Evolutionary conservation across 2,113 vertebrate genomes (phyloP).

Genomic region (Odontesthes bonariensis): DNA sequence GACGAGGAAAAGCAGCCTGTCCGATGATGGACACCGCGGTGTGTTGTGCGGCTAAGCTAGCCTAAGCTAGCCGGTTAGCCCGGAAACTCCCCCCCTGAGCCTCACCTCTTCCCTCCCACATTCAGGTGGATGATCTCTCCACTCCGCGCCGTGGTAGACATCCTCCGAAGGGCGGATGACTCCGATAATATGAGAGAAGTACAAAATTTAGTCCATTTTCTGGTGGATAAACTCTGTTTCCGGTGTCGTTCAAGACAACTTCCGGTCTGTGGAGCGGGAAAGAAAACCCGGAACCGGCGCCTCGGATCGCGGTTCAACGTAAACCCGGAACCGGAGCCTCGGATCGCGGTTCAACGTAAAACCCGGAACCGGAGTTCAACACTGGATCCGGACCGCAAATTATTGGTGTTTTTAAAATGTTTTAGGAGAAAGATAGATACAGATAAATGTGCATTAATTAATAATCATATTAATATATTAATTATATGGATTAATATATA

Average conservation of each 20-base stretch:
- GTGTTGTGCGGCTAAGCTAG: background rate
- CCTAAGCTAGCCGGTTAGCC: conserved; percentile 18
- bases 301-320: background rate
- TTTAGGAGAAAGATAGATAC: background rate
- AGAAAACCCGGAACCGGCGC: conserved; percentile 8
- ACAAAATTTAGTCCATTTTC: conserved; percentile 49
- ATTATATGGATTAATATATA: too few species aligned
- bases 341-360: background rate
- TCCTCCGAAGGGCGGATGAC: background rate
- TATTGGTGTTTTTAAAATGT: too few species aligned
- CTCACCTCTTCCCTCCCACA: conserved; percentile 86
- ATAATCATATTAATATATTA: too few species aligned
- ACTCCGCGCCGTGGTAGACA: conserved; percentile 63
- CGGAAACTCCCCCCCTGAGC: background rate
- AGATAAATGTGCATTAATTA: too few species aligned
- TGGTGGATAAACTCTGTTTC: conserved; percentile 2
- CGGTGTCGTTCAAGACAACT: conserved; percentile 18
- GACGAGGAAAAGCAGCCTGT: background rate
- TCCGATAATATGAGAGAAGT: background rate
- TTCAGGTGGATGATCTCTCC: conserved; percentile 87
- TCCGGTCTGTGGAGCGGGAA: conserved; percentile 34
- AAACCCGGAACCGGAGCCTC: background rate
- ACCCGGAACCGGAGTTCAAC: background rate
- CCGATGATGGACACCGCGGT: background rate
- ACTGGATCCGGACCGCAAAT: conserved; percentile 1